Base-by-base conservation (phyloP, 1,140 invertebrate species). In the Gonioctena quinquepunctata region DNA sequence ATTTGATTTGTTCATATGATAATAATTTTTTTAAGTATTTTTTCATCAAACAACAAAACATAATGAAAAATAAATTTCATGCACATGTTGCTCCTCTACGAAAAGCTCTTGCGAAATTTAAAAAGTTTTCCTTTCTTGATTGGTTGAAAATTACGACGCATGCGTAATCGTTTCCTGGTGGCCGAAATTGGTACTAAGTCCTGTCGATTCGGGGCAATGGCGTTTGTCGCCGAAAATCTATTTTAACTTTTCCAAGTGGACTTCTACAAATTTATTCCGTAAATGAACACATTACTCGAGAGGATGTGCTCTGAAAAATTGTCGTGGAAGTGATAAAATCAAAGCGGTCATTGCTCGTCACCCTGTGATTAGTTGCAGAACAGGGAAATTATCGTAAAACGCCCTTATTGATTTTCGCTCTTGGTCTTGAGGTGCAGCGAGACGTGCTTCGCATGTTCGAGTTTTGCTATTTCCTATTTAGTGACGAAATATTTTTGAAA, bases 321-420 rank as follows among this genome's bases (percentile, higher is more conserved):
- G 19, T 52, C 13, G 33, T 49, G 19, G 19, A 25, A 50, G 33
- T 52, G 49, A 62, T 64, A 21, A 21, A 28, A 23, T 28, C 11
- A 28, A 28, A 52, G 22, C 49, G 52, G 19, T 54, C 52, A 18
- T 21, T n/a, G 11, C 2, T 66, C 52, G 65, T 19, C 0, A 54
- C 49, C 21, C 25, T 65, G 42, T 50, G 27, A 68, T 5, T 27
- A 48, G 54, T 61, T 49, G 6, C 8, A 8, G 19, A 54, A 21
- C 18, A 23, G 18, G n/a, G 22, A 19, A 57, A 66, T 62, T 66
- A 69, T 75, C 67, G 70, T 79, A 79, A 79, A 81, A 82, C 81
- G 80, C 81, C 81, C 81, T 82, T 82, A 82, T 82, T 76, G 81
- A 82, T 82, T 82, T 82, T 78, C 78, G 33, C 26, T 63, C 59